These are phyloP conservation scores for Myrmecophaga tridactyla DNA, from an alignment of 2,113 vertebrate genomes.

Conservation along the genomic window DNA sequence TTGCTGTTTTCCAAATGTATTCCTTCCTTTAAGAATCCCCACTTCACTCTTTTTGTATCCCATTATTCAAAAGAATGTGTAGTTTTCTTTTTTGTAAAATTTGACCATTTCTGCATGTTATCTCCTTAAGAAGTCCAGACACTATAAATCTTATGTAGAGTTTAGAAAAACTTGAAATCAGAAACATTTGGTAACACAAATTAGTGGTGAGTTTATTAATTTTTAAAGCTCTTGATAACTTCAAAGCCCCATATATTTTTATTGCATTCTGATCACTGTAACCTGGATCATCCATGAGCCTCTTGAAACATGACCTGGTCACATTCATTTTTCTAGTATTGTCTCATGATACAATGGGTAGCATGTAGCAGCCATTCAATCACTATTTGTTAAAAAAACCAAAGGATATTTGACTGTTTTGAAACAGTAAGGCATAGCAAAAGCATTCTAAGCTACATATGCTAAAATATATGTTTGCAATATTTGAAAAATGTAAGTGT, in stretches of 20 bases:
- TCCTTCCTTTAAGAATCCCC: background rate
- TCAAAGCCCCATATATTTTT: background rate
- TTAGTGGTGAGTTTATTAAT: background rate
- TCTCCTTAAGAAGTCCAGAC: background rate
- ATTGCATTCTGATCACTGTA: conserved; percentile 18
- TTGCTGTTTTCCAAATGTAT: background rate
- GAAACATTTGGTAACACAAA: background rate
- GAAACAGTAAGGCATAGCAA: background rate
- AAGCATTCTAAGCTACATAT: background rate
- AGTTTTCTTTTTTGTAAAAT: conserved; percentile 13
- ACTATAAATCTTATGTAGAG: background rate
- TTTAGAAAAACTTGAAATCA: conserved; percentile 1
- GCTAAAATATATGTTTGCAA: background rate
- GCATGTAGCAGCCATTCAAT: background rate
- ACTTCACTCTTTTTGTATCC: background rate
- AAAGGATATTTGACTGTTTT: conserved; percentile 8
- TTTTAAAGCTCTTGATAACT: background rate
- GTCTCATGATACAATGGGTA: background rate
- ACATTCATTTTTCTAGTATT: background rate
- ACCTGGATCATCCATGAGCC: background rate
- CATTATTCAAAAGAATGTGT: background rate
- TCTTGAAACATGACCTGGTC: background rate
- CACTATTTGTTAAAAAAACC: background rate
- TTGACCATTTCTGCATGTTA: background rate
- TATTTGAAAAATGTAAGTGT: conserved; percentile 21